Evolutionary conservation across 1,140 invertebrate genomes (phyloP).

Genomic region (Chionoecetes opilio): DNA sequence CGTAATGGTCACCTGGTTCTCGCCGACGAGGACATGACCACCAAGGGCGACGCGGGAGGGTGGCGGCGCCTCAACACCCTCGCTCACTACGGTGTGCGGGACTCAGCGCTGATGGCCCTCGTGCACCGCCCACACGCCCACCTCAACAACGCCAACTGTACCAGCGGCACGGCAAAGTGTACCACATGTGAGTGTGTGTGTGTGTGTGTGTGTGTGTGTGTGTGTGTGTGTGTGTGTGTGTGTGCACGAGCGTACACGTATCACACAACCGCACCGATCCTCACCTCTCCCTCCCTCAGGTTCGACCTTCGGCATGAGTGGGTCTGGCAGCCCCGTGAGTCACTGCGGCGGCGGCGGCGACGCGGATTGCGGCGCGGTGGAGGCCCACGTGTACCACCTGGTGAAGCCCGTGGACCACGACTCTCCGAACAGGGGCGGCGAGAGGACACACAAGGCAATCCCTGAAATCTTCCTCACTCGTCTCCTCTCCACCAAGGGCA

Average conservation of each 20-base stretch:
- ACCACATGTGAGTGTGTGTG: slow-evolving; percentile 69
- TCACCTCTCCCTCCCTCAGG: background rate
- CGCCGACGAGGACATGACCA: slow-evolving; percentile 84
- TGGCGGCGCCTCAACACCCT: slow-evolving; percentile 97
- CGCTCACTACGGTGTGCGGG: slow-evolving; percentile 96
- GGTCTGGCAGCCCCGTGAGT: slow-evolving; percentile 79
- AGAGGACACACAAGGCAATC: slow-evolving; percentile 90
- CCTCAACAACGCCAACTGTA: slow-evolving; percentile 77
- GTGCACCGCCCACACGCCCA: slow-evolving; percentile 87
- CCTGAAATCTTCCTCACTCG: slow-evolving; percentile 98
- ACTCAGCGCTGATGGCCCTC: slow-evolving; percentile 96
- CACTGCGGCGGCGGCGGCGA: slow-evolving; percentile 70
- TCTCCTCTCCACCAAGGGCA: slow-evolving; percentile 97
- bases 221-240: slow-evolving; percentile 9
- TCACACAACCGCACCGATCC: background rate
- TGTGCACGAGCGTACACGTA: background rate
- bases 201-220: background rate
- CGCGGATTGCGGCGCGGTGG: background rate
- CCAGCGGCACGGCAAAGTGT: slow-evolving; percentile 73
- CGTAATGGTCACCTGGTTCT: slow-evolving; percentile 84
- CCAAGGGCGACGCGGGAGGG: slow-evolving; percentile 86
- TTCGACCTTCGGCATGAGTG: slow-evolving; percentile 71
- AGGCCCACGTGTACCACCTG: slow-evolving; percentile 90
- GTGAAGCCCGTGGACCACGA: slow-evolving; percentile 86
- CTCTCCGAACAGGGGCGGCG: slow-evolving; percentile 87